phyloP scores from a whole-genome alignment of 2,888 invertebrate species.

The Athrips mouffetella region DNA sequence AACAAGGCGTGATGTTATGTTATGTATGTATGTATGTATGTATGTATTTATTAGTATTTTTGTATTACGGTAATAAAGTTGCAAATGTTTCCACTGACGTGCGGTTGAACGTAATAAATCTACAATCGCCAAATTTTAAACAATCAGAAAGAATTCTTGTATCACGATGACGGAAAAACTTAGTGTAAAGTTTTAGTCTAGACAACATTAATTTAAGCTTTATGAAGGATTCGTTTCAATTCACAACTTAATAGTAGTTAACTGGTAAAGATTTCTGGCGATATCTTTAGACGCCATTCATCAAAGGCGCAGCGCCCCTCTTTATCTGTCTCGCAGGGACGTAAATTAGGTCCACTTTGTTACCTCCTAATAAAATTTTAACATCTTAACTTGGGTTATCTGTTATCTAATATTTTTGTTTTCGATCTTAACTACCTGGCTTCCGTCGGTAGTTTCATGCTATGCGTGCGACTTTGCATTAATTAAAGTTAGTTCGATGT shows the following conservation, averaged over 20 bases:
- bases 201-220: conserved; percentile 1
- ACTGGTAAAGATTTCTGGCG: conserved; percentile 21
- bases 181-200: conserved; percentile 2
- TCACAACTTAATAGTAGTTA: neutral
- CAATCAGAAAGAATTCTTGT: neutral
- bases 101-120: no score
- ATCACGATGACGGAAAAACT: neutral
- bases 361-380: conserved; percentile 68
- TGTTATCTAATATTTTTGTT: conserved; percentile 74
- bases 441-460: conserved; percentile 55
- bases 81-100: no score
- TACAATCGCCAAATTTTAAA: neutral
- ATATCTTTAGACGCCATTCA: conserved; percentile 17
- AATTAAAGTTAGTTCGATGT: no score
- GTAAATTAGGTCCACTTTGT: conserved; percentile 71
- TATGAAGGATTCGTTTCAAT: no score
- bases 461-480: conserved; percentile 54
- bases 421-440: conserved; percentile 75
- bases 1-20: no score
- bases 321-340: conserved; percentile 49
- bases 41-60: no score
- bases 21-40: no score
- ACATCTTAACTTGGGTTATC: conserved; percentile 74
- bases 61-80: no score
- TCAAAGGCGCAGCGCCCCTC: conserved; percentile 19